phyloP scores from a whole-genome alignment of 2,888 invertebrate species.

The Steinernema scapterisci region DNA sequence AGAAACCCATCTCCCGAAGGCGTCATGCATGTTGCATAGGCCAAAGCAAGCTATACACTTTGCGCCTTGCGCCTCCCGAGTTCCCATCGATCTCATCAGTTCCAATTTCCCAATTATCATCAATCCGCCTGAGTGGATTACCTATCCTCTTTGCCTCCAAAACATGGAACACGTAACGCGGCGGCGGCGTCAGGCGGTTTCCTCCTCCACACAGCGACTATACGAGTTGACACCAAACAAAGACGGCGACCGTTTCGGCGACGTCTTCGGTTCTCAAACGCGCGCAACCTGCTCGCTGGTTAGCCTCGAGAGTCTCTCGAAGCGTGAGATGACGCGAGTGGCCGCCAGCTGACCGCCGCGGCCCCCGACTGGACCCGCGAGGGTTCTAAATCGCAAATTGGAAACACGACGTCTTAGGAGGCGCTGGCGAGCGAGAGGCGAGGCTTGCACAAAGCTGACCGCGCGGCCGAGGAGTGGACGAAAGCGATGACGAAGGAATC shows the following conservation, averaged over 20 bases:
- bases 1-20: too few species aligned
- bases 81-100: too few species aligned
- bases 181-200: too few species aligned
- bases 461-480: not conserved
- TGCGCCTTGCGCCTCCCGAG: too few species aligned
- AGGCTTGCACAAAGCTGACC: conserved; percentile 6
- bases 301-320: conserved; percentile 12
- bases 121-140: not conserved
- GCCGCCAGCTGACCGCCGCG: not conserved
- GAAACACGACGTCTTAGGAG: conserved; percentile 19
- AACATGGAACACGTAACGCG: not conserved
- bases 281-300: not conserved
- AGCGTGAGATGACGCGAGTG: conserved; percentile 5
- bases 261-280: not conserved
- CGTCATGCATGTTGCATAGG: too few species aligned
- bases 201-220: too few species aligned
- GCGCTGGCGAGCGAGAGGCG: too few species aligned
- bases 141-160: not conserved
- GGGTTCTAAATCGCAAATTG: conserved; percentile 28
- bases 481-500: conserved; percentile 10
- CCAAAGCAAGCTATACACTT: too few species aligned
- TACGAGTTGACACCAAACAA: not conserved
- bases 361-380: not conserved
- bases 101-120: too few species aligned
- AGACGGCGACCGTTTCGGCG: not conserved